Base-by-base conservation (phyloP, 2,113 vertebrate species). In the Forbesichthys agassizii region DNA sequence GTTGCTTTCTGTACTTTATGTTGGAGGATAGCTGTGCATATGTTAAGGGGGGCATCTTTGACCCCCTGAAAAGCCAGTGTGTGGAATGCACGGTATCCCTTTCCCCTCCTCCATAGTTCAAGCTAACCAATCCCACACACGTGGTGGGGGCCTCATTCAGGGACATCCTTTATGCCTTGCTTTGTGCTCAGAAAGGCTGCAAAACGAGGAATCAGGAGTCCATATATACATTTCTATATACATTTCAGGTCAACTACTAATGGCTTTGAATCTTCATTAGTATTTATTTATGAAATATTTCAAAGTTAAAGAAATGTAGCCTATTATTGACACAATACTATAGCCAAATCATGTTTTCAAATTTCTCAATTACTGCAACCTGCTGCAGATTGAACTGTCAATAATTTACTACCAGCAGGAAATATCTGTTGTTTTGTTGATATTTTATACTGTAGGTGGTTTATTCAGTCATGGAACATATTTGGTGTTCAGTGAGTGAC, bases 61-160 rank as follows among this genome's bases (percentile, higher is more conserved):
- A 89, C 84, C 89, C 62, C 61, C 66, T 82, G 56, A 70, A 74
- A 75, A 76, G 68, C 77, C 81, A 90, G 80, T 81, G 61, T 84
- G 80, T 86, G 81, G 84, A 75, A 80, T 42, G 52, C 69, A 77
- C 42, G 74, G 61, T 55, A 73, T 86, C 85, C 79, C 77, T 47
- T 68, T 68, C 86, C 77, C 86, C 77, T 78, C 85, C 83, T 80
- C 81, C 85, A 87, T 79, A 71, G 77, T 84, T 84, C 58, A 72
- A 83, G 76, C 74, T 79, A 84, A 81, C 81, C 84, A 75, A 79
- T 78, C 65, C 81, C 86, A 88, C 83, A 88, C 87, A 88, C 76
- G 83, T 86, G 86, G 86, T 83, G 77, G 77, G n/a, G 84, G 81
- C 83, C 81, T 79, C 57, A 13, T 48, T 74, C 46, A 63, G 71